Conservation (phyloP, 2,888 invertebrate species). For the Phortica okadai region DNA sequence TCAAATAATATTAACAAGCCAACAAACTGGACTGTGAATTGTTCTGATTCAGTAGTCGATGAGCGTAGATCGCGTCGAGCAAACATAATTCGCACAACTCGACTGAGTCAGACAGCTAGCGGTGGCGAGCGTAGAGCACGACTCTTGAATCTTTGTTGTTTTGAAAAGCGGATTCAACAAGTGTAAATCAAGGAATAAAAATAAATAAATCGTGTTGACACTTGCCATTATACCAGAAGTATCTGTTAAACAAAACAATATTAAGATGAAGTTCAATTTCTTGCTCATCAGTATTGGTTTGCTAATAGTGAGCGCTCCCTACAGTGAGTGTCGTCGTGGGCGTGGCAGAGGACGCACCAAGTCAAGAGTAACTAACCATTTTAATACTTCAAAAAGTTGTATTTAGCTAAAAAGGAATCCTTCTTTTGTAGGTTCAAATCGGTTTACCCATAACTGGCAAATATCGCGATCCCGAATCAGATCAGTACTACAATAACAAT, state of each 20-base stretch:
- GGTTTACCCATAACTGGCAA: slow-evolving; percentile 92
- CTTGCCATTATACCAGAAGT: neutral
- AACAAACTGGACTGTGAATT: slow-evolving; percentile 13
- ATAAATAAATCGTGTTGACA: slow-evolving; percentile 1
- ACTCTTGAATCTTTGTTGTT: neutral
- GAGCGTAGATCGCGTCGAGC: slow-evolving; percentile 47
- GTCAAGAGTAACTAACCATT: slow-evolving; percentile 80
- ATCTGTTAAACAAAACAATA: slow-evolving; percentile 17
- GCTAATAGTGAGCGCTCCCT: slow-evolving; percentile 73
- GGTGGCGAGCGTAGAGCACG: slow-evolving; percentile 60
- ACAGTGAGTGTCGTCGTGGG: slow-evolving; percentile 81
- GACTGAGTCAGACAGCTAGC: neutral
- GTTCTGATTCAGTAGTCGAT: slow-evolving; percentile 56
- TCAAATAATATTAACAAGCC: slow-evolving; percentile 22
- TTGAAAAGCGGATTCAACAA: neutral
- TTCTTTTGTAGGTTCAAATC: slow-evolving; percentile 83
- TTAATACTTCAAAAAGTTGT: neutral
- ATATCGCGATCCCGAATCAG: slow-evolving; percentile 92
- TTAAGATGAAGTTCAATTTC: slow-evolving; percentile 69
- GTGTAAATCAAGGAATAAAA: neutral
- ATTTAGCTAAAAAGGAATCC: neutral
- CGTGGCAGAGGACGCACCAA: slow-evolving; percentile 85
- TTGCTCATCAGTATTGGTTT: slow-evolving; percentile 69
- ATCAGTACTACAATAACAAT: slow-evolving; percentile 93
- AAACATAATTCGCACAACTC: slow-evolving; percentile 32